Evolutionary conservation across 2,113 vertebrate genomes (phyloP).

Genomic region (Columba janthina): DNA sequence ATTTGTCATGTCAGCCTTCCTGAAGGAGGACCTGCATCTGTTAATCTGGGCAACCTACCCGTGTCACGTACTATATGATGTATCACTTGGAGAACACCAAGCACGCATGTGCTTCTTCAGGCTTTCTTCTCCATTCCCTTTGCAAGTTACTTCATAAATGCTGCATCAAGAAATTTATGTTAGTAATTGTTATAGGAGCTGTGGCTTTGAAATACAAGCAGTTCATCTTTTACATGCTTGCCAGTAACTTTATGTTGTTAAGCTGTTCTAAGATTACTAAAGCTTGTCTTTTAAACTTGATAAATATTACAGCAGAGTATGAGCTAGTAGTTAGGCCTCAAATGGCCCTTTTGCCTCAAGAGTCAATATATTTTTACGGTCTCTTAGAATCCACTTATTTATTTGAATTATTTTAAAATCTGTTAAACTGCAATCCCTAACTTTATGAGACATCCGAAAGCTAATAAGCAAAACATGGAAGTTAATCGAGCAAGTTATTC

Average conservation of each 20-base stretch:
- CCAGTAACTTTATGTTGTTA: neutral
- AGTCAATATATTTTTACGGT: constrained; percentile 3
- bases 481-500: neutral
- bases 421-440: neutral
- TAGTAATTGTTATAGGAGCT: neutral
- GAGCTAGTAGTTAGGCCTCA: neutral
- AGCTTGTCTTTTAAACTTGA: neutral
- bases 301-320: neutral
- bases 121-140: neutral
- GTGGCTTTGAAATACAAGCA: constrained; percentile 7
- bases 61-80: neutral
- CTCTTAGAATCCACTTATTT: neutral
- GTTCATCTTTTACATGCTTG: neutral
- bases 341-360: neutral
- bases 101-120: neutral
- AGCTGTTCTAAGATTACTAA: neutral
- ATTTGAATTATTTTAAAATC: neutral
- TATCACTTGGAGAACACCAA: neutral
- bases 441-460: neutral
- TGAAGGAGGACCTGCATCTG: constrained; percentile 22
- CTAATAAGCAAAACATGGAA: neutral
- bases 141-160: neutral
- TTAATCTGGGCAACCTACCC: constrained; percentile 18
- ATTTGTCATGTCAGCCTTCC: constrained; percentile 25
- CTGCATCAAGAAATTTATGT: neutral